Percentiles rank a stretch among this genome's conserved stretches.
Conservation (phyloP, 1,140 invertebrate genomes). For the Rhynchophorus ferrugineus region DNA sequence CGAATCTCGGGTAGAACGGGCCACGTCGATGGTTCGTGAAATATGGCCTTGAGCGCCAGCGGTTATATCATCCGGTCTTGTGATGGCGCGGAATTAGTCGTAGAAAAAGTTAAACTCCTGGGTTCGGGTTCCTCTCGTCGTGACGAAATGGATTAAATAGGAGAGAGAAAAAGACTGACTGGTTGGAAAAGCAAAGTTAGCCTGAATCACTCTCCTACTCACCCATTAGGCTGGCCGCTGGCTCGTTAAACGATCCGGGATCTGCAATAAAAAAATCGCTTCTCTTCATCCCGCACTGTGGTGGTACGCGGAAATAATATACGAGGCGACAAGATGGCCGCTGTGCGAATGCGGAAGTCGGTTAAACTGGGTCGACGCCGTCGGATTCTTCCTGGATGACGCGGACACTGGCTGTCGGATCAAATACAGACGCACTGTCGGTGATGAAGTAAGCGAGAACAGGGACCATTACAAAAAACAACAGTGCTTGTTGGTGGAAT, state of each 20-base stretch:
- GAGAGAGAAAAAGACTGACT: conserved; percentile 39
- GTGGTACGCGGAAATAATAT: conserved; percentile 9
- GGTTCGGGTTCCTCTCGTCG: no score
- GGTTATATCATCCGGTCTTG: conserved; percentile 8
- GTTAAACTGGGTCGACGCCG: conserved; percentile 30
- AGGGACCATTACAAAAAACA: neutral
- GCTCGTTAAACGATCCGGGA: neutral
- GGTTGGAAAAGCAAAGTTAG: conserved; percentile 29
- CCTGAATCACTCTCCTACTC: conserved; percentile 35
- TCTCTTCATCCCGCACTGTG: no score
- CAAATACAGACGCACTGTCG: neutral
- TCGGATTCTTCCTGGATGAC: no score
- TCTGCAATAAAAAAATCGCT: conserved; percentile 1
- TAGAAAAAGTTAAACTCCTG: no score
- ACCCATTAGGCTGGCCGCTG: conserved; percentile 20
- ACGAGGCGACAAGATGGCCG: conserved; percentile 27
- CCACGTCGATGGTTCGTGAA: conserved; percentile 13
- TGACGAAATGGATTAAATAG: conserved; percentile 33
- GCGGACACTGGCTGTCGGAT: no score
- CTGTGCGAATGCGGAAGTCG: conserved; percentile 11
- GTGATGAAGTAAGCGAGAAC: neutral
- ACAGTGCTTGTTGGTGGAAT: no score
- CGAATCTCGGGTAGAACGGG: conserved; percentile 9
- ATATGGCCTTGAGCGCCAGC: conserved; percentile 15
- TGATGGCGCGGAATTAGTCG: no score